A percentile compares a stretch with the other conserved stretches of the same genome.
phyloP scores from a whole-genome alignment of 1,140 invertebrate genomes.

The Brachionus rubens region DNA sequence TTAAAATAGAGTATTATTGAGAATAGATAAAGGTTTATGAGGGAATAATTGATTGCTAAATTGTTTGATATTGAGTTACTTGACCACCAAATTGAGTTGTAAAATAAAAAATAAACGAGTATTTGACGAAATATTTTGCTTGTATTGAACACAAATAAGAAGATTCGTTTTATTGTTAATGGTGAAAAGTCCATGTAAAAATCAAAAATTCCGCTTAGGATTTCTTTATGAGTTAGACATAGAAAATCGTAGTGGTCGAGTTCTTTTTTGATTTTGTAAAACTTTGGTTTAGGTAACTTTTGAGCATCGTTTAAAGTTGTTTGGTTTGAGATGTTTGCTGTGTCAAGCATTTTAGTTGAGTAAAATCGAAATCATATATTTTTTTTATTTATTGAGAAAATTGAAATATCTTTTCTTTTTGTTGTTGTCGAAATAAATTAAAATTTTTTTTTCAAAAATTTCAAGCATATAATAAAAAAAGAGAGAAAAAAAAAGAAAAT shows the following conservation, averaged over 20 bases:
- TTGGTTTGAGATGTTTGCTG: not conserved
- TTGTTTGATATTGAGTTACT: slow-evolving; percentile 14
- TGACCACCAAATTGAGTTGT: slow-evolving; percentile 27
- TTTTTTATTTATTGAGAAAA: no score
- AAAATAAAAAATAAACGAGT: slow-evolving; percentile 18
- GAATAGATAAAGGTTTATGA: slow-evolving; percentile 10
- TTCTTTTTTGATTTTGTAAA: slow-evolving; percentile 27
- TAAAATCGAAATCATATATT: not conserved
- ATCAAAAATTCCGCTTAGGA: slow-evolving; percentile 9
- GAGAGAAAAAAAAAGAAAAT: not conserved
- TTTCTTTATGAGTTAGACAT: slow-evolving; percentile 14
- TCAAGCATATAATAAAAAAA: slow-evolving; percentile 1
- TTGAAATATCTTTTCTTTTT: not conserved
- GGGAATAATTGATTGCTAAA: slow-evolving; percentile 11
- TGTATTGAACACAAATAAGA: not conserved
- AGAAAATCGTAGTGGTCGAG: not conserved
- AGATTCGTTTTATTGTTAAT: not conserved
- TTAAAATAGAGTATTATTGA: slow-evolving; percentile 13
- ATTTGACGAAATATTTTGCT: slow-evolving; percentile 4
- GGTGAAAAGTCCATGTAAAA: slow-evolving; percentile 31
- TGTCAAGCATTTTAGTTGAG: not conserved
- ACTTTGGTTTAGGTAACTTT: not conserved
- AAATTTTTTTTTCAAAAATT: not conserved
- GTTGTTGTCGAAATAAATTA: not conserved
- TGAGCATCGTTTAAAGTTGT: not conserved